Base-by-base conservation (phyloP, 2,797 vertebrate genomes). In the Trachops cirrhosus region DNA sequence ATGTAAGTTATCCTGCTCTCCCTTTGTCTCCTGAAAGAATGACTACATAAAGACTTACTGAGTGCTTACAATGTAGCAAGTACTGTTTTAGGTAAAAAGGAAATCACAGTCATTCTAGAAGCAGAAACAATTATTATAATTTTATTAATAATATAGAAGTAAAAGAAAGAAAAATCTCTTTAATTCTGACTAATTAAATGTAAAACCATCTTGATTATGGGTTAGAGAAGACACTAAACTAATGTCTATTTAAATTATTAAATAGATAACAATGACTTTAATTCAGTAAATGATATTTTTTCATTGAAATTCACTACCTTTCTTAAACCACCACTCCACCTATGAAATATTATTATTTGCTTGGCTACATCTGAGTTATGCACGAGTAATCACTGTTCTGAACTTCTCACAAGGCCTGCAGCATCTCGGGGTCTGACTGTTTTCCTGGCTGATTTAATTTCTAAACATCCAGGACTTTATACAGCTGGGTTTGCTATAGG, bases 241-340 rank as follows among this genome's bases (percentile, higher is more conserved):
- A 29, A 52, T 46, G 46, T 77, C 46, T n/a, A 44, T 71, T 84
- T 83, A 85, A 57, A 84, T 57, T 19, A 59, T 59, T 70, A 74
- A 86, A 67, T 19, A 68, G 18, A 34, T 67, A 64, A 74, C 11
- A 86, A 78, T 34, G 52, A 74, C 34, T 77, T 0, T 32, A 32
- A 96, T 93, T 80, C 64, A 78, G 21, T 32, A 74, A 71, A 64
- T 32, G 22, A 16, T 90, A 79, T 78, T 86, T 94, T 74, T 80
- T 18, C 88, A 39, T 37, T 92, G 50, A 85, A 94, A 86, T 91
- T 95, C 62, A 80, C n/a, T 37, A 83, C 52, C 3, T 77, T 67
- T 93, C 80, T 93, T 86, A 92, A 94, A 57, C 48, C 59, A 92
- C 62, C 86, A 83, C 86, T 64, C 14, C 52, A 80, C 71, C 75